Evolutionary conservation across 2,113 vertebrate genomes (phyloP), one percentile per base, ranked within the genome.

Genomic region (Mus spicilegus): DNA sequence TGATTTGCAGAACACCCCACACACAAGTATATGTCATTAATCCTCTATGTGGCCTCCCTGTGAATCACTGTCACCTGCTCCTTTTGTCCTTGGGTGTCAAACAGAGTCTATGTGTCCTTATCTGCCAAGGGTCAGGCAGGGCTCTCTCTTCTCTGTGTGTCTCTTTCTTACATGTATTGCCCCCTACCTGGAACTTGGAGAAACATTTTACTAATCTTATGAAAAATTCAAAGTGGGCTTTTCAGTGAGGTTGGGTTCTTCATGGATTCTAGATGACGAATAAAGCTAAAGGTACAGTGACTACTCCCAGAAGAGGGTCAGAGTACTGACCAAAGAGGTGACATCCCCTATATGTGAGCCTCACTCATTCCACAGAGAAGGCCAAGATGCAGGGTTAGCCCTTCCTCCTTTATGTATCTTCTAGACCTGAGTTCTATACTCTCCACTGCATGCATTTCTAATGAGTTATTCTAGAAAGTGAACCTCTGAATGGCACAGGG

Each of bases 41-140:
- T 5, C 17, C 36, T 46, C 12, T 11, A 7, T 51, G 56, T 69
- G 69, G n/a, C 12, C 17, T 73, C 46, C 58, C 1, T 39, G 2
- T 72, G 49, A 54, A 70, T 82, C 42, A 0, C 7, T 67, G 73
- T 13, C 17, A 3, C 39, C 72, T 13, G 36, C 2, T 28, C 54
- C 20, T n/a, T 84, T 11, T 36, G 49, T 24, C 3, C 10, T 26
- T 0, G 3, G 28, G 30, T 54, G 4, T 42, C 22, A 10, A 0
- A 14, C 10, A 28, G 28, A 16, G 5, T 5, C 10, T 5, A 12
- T 10, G 13, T 20, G 30, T 77, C 61, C 0, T 12, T 9, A 63
- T n/a, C 84, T 54, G 5, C 80, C 69, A 56, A 65, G 42, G 22
- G 73, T 28, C 16, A 20, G 58, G 46, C 54, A 70, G 24, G 28